Evolutionary conservation across 2,888 invertebrate species (phyloP).

Genomic region (Melinopterus prodromus): DNA sequence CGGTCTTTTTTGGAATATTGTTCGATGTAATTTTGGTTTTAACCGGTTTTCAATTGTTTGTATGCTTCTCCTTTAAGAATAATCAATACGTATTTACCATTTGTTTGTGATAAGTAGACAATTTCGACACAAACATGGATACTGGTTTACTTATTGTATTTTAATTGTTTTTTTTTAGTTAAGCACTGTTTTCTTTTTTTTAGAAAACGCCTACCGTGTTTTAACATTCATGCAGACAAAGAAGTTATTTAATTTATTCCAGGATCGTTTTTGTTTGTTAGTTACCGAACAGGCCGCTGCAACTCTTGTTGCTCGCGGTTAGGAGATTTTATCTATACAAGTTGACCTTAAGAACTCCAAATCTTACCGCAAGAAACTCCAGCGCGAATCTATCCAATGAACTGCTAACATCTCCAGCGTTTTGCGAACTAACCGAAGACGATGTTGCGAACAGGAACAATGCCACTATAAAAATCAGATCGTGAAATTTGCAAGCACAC

Average conservation of each 20-base stretch:
- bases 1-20: no score
- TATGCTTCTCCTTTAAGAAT: no score
- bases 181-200: no score
- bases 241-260: neutral
- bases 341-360: conserved; percentile 4
- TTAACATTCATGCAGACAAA: neutral
- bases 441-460: conserved; percentile 4
- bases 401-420: conserved; percentile 42
- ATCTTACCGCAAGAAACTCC: conserved; percentile 51
- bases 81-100: no score
- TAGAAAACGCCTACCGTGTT: no score
- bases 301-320: neutral
- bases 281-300: neutral
- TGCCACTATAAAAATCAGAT: neutral
- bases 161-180: no score
- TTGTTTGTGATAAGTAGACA: no score
- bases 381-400: conserved; percentile 52
- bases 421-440: conserved; percentile 12
- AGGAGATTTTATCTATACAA: conserved; percentile 19
- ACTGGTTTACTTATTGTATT: no score
- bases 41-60: no score
- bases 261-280: neutral
- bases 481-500: neutral
- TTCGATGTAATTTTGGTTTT: no score
- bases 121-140: no score